A percentile compares a stretch with the other conserved stretches of the same genome.
Evolutionary conservation across 2,888 invertebrate genomes (phyloP).

Genomic region (Diarsia dahlii): DNA sequence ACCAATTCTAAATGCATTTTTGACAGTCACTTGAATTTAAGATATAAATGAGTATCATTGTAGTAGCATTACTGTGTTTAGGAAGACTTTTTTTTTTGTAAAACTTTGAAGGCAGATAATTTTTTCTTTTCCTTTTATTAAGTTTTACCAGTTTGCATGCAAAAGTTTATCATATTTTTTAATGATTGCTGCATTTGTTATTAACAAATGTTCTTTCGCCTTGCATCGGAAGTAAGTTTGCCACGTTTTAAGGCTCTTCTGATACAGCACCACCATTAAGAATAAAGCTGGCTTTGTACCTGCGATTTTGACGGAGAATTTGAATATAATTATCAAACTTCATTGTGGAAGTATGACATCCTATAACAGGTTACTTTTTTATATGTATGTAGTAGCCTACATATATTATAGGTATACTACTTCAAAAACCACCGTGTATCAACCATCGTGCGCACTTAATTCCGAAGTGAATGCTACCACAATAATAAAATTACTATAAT

Average conservation of each 20-base stretch:
- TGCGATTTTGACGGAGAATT: slow-evolving; percentile 1
- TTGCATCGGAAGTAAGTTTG: no score
- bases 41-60: slow-evolving; percentile 77
- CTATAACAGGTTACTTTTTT: background rate
- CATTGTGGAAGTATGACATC: background rate
- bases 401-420: background rate
- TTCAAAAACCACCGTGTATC: background rate
- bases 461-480: slow-evolving; percentile 80
- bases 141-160: background rate
- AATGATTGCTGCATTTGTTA: no score
- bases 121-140: background rate
- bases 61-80: slow-evolving; percentile 79
- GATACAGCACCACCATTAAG: slow-evolving; percentile 9
- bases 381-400: background rate
- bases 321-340: slow-evolving; percentile 2
- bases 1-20: slow-evolving; percentile 87
- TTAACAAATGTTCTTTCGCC: no score
- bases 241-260: slow-evolving; percentile 1
- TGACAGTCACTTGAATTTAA: slow-evolving; percentile 80
- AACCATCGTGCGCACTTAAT: slow-evolving; percentile 36
- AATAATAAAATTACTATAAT: slow-evolving; percentile 76
- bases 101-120: background rate
- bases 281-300: background rate
- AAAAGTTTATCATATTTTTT: background rate
- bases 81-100: slow-evolving; percentile 67